Conservation (phyloP, 2,797 vertebrate genomes). For the Periparus ater region DNA sequence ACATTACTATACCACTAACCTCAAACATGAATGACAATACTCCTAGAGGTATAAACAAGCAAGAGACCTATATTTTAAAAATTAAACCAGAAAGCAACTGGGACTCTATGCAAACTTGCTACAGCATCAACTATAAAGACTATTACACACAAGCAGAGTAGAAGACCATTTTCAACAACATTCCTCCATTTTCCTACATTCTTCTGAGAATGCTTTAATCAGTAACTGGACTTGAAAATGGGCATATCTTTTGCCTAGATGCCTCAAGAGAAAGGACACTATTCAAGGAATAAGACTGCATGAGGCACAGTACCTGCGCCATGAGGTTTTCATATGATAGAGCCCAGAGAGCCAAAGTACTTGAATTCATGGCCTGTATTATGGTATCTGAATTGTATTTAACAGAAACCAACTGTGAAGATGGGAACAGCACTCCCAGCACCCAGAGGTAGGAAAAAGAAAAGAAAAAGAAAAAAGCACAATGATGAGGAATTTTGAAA, state of each 20-base stretch:
- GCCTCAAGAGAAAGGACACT: neutral
- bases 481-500: neutral
- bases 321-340: neutral
- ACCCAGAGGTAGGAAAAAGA: accelerated
- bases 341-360: neutral
- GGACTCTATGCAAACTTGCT: neutral
- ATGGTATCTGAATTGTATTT: neutral
- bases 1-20: neutral
- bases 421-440: neutral
- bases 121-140: neutral
- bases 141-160: neutral
- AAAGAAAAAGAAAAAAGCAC: accelerated
- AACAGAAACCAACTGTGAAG: neutral
- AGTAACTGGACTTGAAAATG: neutral
- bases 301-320: neutral
- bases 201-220: neutral
- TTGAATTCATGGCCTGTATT: neutral
- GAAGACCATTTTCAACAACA: neutral
- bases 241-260: neutral
- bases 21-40: neutral
- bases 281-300: neutral
- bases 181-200: neutral
- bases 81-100: neutral
- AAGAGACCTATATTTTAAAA: neutral
- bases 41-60: neutral